These are phyloP conservation scores for Drosophila koepferae DNA, from an alignment of 2,888 invertebrate species.

Conservation along the genomic window DNA sequence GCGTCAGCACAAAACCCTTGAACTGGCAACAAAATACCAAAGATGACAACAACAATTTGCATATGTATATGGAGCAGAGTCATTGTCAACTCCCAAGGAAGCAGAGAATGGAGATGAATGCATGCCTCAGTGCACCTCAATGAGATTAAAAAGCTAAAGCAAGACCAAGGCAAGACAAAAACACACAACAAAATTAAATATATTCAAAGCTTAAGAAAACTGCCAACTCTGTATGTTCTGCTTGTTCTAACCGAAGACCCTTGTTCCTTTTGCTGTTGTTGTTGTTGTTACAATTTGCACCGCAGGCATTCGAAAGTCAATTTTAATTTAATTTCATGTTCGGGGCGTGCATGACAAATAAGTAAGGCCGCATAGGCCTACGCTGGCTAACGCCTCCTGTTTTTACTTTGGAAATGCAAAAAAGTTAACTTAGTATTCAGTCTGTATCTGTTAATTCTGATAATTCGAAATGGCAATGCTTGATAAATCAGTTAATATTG, in stretches of 20 bases:
- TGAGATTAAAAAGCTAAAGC: constrained; percentile 56
- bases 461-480: constrained; percentile 23
- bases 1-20: constrained; percentile 54
- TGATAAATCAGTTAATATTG: constrained; percentile 44
- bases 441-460: constrained; percentile 30
- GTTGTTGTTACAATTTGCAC: constrained; percentile 39
- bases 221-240: constrained; percentile 8
- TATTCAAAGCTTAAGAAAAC: constrained; percentile 24
- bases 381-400: constrained; percentile 16
- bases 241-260: constrained; percentile 1
- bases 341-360: constrained; percentile 57
- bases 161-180: constrained; percentile 44
- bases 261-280: constrained; percentile 44
- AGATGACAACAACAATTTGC: constrained; percentile 45
- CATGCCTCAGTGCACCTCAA: constrained; percentile 38
- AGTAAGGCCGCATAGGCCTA: constrained; percentile 28
- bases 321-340: constrained; percentile 66
- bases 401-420: constrained; percentile 37
- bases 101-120: constrained; percentile 1
- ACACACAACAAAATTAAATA: constrained; percentile 33
- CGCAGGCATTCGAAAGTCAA: constrained; percentile 59
- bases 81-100: constrained; percentile 16
- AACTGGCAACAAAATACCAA: constrained; percentile 21
- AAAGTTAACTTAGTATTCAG: constrained; percentile 15
- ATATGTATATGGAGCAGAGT: constrained; percentile 42